phyloP scores from a whole-genome alignment of 2,888 invertebrate genomes.

The Eutolmus rufibarbis region DNA sequence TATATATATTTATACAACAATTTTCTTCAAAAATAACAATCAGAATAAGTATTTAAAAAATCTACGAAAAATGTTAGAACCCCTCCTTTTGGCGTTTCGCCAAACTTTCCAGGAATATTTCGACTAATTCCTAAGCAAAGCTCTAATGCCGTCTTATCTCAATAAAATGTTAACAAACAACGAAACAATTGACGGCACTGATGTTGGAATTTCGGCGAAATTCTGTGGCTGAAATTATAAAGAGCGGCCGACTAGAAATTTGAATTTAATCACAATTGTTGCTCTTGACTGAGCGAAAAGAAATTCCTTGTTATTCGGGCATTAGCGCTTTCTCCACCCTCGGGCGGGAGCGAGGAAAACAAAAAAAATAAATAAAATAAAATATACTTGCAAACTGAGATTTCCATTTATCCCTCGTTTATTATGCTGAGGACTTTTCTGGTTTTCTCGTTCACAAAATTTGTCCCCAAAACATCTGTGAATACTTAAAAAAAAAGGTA shows the following conservation, averaged over 20 bases:
- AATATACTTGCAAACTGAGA: not conserved
- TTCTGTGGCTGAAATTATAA: not conserved
- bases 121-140: not conserved
- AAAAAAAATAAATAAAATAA: not conserved
- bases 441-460: not conserved
- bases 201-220: not conserved
- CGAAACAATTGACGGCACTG: not conserved
- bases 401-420: not conserved
- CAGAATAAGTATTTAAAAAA: no score
- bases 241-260: not conserved
- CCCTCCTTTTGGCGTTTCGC: not conserved
- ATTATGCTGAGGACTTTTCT: not conserved
- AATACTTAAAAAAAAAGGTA: not conserved
- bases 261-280: conserved; percentile 21
- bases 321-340: not conserved
- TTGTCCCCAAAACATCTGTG: not conserved
- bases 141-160: not conserved
- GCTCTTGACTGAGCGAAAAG: not conserved
- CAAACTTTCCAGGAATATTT: not conserved
- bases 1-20: no score
- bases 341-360: not conserved
- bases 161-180: not conserved
- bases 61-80: no score
- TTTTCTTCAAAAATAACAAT: no score
- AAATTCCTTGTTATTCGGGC: not conserved